Percentiles rank a stretch among this genome's conserved stretches.
Conservation (phyloP, 2,888 invertebrate species). For the Mellilla xanthometata region DNA sequence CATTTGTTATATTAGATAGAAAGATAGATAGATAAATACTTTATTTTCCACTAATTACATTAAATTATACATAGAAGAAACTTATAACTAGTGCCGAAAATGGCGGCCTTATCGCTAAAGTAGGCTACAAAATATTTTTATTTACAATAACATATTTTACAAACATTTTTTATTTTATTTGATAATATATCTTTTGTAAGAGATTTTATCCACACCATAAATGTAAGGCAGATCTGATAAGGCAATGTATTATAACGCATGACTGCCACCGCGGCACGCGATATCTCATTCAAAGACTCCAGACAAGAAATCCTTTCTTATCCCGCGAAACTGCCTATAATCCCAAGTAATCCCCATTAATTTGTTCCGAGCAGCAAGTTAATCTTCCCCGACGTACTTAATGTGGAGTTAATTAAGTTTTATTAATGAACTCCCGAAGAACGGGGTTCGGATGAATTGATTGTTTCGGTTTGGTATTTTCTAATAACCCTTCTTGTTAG, state of each 20-base stretch:
- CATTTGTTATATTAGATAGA: too few species aligned
- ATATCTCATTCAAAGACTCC: conserved; percentile 25
- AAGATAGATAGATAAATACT: too few species aligned
- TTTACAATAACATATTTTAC: too few species aligned
- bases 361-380: conserved; percentile 68
- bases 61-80: too few species aligned
- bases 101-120: too few species aligned
- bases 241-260: background rate
- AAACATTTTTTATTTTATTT: too few species aligned
- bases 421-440: conserved; percentile 59
- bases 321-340: conserved; percentile 47
- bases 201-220: too few species aligned
- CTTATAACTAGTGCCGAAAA: too few species aligned
- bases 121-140: too few species aligned
- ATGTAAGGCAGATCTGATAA: too few species aligned
- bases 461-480: conserved; percentile 5
- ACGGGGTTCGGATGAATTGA: conserved; percentile 11
- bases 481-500: background rate
- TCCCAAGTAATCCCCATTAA: conserved; percentile 70
- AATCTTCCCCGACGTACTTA: conserved; percentile 70
- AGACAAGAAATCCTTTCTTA: conserved; percentile 10
- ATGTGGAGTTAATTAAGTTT: conserved; percentile 74
- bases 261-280: background rate
- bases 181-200: too few species aligned
- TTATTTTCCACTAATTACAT: too few species aligned